Percentiles rank a stretch among this genome's conserved stretches.
These are phyloP conservation scores for Drosophila prosaltans DNA, from an alignment of 1,140 invertebrate genomes.

Conservation along the genomic window DNA sequence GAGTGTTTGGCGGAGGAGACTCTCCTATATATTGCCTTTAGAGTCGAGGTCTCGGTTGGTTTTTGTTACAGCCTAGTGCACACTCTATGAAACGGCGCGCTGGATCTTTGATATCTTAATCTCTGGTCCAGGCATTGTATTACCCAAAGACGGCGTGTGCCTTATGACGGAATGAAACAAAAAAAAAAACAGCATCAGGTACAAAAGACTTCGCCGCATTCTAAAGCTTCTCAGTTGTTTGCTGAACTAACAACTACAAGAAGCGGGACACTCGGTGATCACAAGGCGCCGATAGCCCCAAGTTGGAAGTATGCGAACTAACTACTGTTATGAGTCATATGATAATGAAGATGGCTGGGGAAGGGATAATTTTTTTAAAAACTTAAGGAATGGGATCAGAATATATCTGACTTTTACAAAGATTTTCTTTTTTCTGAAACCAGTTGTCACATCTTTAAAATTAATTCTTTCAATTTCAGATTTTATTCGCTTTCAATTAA, in stretches of 20 bases:
- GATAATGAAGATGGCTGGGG: neutral
- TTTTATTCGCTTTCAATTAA: no score
- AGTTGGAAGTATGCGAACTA: constrained; percentile 31
- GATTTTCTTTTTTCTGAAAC: no score
- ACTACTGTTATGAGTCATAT: constrained; percentile 55
- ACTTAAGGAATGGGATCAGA: no score
- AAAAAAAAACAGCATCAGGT: constrained; percentile 14
- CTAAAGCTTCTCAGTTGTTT: constrained; percentile 62
- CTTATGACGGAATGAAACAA: constrained; percentile 51
- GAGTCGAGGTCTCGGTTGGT: constrained; percentile 40
- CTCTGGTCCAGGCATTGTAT: constrained; percentile 66
- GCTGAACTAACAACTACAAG: constrained; percentile 56
- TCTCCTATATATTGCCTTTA: constrained; percentile 13
- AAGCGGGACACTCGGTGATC: constrained; percentile 71
- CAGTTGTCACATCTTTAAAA: no score
- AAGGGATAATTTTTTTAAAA: no score
- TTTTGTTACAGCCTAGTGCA: constrained; percentile 71
- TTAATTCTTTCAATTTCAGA: no score
- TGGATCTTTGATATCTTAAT: constrained; percentile 75
- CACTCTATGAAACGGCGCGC: constrained; percentile 53
- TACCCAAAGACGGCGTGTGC: constrained; percentile 70
- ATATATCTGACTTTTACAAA: no score
- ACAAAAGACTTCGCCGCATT: constrained; percentile 65
- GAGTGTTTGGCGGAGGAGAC: constrained; percentile 49
- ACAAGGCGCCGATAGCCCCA: constrained; percentile 61